Evolutionary conservation across 2,797 vertebrate species (phyloP), one percentile per base, ranked within the genome.

Genomic region (Malurus leucopterus): DNA sequence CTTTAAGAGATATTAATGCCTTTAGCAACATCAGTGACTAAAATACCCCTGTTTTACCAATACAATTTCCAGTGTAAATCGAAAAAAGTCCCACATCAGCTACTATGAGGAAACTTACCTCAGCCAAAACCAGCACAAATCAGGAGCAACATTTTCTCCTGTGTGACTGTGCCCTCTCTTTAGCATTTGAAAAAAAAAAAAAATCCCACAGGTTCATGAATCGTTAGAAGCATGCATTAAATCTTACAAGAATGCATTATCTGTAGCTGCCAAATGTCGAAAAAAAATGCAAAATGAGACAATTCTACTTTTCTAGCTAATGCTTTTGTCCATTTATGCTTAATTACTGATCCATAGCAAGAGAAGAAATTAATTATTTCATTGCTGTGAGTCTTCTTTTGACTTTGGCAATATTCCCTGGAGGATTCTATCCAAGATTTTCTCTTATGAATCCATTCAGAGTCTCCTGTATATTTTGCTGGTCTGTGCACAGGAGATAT

Each of bases 321-420:
- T 32, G 24, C 3, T 71, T 92, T 89, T 93, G 72, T 78, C 32
- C 22, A 43, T 89, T 87, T 68, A 22, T 68, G 5, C 69, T 72
- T 63, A 83, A 84, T 78, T 92, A 69, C 36, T 68, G n/a, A 65
- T 62, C 29, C 29, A 64, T 53, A 8, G 29, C 16, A 69, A 72
- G 29, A 65, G 15, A 89, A 59, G 8, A 22, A 74, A 75, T 63
- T 67, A 78, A 71, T 75, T 58, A 55, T 9, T 80, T 70, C 19
- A 70, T 51, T 88, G 20, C 19, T 57, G 15, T 57, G 17, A 72
- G 29, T 51, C 53, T 77, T 83, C 43, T 84, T 88, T 81, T 84
- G 63, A 59, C 44, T 89, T 65, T 69, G 69, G 70, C 40, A 88
- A 53, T 55, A 55, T 69, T 70, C 22, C 24, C 30, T 46, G 26